phyloP scores from a whole-genome alignment of 2,113 vertebrate genomes.

The Pimephales promelas region DNA sequence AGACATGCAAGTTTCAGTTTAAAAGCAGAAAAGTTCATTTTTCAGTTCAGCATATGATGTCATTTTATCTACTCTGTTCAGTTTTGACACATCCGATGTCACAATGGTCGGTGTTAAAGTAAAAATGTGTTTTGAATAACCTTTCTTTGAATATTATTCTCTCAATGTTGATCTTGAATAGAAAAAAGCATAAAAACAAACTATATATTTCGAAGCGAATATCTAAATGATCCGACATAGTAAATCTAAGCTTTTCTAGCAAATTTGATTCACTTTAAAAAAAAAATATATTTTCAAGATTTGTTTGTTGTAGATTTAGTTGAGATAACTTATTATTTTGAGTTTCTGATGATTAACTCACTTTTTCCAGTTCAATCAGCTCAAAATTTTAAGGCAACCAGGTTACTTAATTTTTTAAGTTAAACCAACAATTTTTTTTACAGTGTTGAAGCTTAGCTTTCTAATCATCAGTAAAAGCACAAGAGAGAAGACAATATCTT shows the following conservation, averaged over 20 bases:
- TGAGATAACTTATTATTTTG: no score
- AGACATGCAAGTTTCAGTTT: not conserved
- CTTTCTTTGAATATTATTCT: not conserved
- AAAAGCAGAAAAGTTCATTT: not conserved
- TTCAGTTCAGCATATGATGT: not conserved
- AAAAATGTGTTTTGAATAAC: conserved; percentile 47
- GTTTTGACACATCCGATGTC: conserved; percentile 23
- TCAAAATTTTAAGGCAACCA: no score
- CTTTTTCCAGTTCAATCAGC: no score
- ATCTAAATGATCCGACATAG: not conserved
- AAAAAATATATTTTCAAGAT: no score
- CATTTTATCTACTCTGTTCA: not conserved
- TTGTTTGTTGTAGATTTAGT: no score
- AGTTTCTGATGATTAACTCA: no score
- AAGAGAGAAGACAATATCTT: not conserved
- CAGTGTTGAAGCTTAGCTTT: not conserved
- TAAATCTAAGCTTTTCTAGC: not conserved
- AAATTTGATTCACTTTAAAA: no score
- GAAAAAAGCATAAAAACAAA: conserved; percentile 46
- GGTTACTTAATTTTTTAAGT: no score
- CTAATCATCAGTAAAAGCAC: not conserved
- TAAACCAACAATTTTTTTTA: no score
- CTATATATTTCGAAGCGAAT: no score
- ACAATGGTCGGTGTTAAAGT: conserved; percentile 48
- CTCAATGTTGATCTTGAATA: not conserved